Base-by-base conservation (phyloP, 2,113 vertebrate species). In the Pyxicephalus adspersus region DNA sequence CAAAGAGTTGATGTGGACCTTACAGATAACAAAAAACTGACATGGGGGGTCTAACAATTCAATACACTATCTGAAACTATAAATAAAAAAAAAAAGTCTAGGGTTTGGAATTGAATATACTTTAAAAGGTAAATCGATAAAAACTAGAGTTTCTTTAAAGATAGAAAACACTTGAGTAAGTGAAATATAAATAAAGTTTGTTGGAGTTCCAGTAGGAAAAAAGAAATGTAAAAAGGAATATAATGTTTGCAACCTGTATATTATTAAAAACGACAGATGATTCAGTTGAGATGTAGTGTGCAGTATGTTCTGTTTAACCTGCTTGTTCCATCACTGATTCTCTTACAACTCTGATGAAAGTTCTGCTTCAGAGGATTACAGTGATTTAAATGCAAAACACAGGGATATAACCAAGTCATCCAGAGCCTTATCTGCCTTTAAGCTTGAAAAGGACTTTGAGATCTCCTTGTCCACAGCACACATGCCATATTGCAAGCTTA, bases 361-460 rank as follows among this genome's bases (percentile, higher is more conserved):
- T 83, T 80, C 55, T 70, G 71, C 77, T 83, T 83, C 26, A 80
- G 77, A 80, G 81, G 51, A 52, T 81, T 77, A 29, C 50, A 75
- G 25, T 79, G 75, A 83, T 84, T 72, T 79, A 71, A 68, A 83
- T 84, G 55, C 76, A 84, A 83, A 78, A 64, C 23, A 23, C 26
- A 23, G 63, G 57, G 58, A 29, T 70, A 45, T 66, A 54, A 75
- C 29, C 67, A 65, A 55, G 50, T 72, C n/a, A 73, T 72, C 74
- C 50, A 34, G 64, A 64, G 26, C 57, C 70, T 74, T 83, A 78
- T 78, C 54, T 64, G n/a, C 29, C 67, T 54, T 25, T 57, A 31
- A 70, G 64, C 76, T 71, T 70, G 54, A 52, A 28, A 83, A 64
- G 70, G 61, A 80, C 70, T 67, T 75, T 67, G 45, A 73, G 23